Percentiles rank a stretch among this genome's conserved stretches.
phyloP scores from a whole-genome alignment of 2,888 invertebrate species.

The Nephrotoma flavescens region DNA sequence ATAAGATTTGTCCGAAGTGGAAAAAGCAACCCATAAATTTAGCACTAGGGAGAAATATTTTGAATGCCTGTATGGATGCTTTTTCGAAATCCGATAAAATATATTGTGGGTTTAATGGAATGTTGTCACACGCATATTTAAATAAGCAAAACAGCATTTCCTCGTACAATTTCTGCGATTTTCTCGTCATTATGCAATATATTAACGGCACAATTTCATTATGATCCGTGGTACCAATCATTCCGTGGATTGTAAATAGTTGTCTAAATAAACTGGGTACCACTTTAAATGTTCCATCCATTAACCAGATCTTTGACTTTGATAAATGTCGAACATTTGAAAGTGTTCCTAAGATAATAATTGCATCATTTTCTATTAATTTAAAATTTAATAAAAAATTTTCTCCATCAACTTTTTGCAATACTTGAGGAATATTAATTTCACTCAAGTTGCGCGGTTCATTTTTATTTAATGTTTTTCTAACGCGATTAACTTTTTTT shows the following conservation, averaged over 20 bases:
- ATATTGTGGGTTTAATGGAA: neutral
- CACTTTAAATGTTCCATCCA: neutral
- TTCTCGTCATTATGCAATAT: neutral
- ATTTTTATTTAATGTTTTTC: too few species aligned
- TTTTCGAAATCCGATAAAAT: neutral
- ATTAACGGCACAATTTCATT: neutral
- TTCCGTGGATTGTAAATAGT: neutral
- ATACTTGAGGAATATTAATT: too few species aligned
- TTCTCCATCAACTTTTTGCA: too few species aligned
- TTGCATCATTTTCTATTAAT: too few species aligned
- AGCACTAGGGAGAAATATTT: neutral
- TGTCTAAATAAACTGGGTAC: neutral
- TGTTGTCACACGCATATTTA: neutral
- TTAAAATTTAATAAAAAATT: too few species aligned
- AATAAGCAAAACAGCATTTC: neutral
- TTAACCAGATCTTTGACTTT: neutral
- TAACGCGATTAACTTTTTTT: too few species aligned
- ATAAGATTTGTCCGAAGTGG: too few species aligned
- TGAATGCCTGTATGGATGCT: neutral
- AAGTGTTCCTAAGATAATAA: neutral
- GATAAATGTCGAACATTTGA: neutral
- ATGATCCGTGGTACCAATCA: neutral
- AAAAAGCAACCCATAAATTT: neutral
- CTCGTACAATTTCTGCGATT: neutral
- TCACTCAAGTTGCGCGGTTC: too few species aligned